These are phyloP conservation scores for Hylyphantes graminicola DNA, from an alignment of 1,140 invertebrate genomes.

Conservation along the genomic window DNA sequence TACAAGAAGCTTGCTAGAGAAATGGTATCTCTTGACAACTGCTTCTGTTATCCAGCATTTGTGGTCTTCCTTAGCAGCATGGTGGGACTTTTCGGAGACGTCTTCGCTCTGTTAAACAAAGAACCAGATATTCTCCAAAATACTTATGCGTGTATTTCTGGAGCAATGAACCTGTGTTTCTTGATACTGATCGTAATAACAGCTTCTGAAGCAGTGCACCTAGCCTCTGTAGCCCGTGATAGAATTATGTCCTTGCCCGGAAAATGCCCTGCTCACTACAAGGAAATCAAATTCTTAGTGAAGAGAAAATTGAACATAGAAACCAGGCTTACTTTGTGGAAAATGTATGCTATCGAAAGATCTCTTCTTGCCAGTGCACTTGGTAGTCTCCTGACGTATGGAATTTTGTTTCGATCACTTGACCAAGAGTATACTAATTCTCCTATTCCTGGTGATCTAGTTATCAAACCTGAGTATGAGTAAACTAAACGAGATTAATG, in stretches of 20 bases:
- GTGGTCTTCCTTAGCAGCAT: too few species aligned
- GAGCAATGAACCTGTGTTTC: background rate
- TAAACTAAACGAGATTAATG: too few species aligned
- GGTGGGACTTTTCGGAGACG: too few species aligned
- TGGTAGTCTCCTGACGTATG: conserved; percentile 14
- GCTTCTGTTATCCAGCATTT: too few species aligned
- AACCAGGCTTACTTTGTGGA: conserved; percentile 8
- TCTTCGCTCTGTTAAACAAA: too few species aligned
- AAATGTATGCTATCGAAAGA: conserved; percentile 20
- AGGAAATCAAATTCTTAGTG: background rate
- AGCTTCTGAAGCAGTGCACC: background rate
- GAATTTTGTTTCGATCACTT: conserved; percentile 9
- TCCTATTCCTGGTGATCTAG: too few species aligned
- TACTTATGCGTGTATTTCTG: background rate
- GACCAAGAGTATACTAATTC: background rate
- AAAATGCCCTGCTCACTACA: background rate
- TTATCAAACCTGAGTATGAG: too few species aligned
- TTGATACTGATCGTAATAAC: background rate
- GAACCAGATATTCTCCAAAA: too few species aligned
- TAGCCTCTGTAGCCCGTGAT: background rate
- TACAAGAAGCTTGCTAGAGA: too few species aligned
- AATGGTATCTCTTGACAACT: too few species aligned
- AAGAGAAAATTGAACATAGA: background rate
- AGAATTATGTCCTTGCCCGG: background rate
- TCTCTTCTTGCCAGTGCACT: background rate